Evolutionary conservation across 1,140 invertebrate species (phyloP).

Genomic region (Drosophila leontia): DNA sequence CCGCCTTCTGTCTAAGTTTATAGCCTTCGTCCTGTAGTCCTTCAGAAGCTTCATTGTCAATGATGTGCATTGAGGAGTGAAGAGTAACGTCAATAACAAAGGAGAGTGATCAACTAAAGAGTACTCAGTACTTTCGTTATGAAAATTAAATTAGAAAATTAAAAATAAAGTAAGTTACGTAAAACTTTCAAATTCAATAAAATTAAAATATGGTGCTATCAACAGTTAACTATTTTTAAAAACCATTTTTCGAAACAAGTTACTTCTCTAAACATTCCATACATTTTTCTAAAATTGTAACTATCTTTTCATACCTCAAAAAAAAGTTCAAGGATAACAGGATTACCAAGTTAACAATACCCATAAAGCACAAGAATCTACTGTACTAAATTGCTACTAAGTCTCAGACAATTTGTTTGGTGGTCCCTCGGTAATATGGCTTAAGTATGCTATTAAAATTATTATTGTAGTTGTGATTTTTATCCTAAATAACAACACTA

Average conservation of each 20-base stretch:
- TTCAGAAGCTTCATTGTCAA: slow-evolving; percentile 29
- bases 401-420: neutral
- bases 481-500: slow-evolving; percentile 9
- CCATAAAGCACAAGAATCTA: neutral
- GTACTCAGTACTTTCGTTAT: slow-evolving; percentile 6
- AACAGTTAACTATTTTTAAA: too few relatives aligned
- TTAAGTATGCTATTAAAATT: slow-evolving; percentile 14
- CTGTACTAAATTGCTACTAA: slow-evolving; percentile 5
- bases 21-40: slow-evolving; percentile 22
- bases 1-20: slow-evolving; percentile 18
- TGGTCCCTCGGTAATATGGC: neutral
- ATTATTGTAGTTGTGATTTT: slow-evolving; percentile 8
- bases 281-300: neutral
- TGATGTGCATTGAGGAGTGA: slow-evolving; percentile 52
- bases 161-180: too few relatives aligned
- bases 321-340: neutral
- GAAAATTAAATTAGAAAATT: too few relatives aligned
- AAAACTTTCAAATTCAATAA: neutral
- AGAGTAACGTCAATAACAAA: slow-evolving; percentile 1
- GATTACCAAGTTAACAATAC: neutral
- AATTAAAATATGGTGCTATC: neutral
- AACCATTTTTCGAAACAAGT: too few relatives aligned
- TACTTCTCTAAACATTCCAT: too few relatives aligned
- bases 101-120: neutral
- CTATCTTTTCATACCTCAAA: neutral